A percentile compares a stretch with the other conserved stretches of the same genome.
Conservation (phyloP, 2,113 vertebrate species). For the Ailuropoda melanoleuca region DNA sequence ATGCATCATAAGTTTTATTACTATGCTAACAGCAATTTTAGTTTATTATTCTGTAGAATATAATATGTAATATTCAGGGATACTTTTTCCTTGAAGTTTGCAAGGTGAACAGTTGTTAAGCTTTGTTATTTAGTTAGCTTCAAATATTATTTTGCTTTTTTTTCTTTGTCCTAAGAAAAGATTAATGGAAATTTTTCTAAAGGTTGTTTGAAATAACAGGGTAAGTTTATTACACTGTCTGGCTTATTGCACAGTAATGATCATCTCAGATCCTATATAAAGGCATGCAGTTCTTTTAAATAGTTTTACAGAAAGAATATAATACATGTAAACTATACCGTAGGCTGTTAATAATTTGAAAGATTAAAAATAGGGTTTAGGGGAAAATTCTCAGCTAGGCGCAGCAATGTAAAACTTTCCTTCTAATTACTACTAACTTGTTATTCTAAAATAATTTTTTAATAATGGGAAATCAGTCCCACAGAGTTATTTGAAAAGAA, state of each 20-base stretch:
- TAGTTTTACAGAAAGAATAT: background rate
- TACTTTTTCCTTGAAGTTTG: conserved; percentile 14
- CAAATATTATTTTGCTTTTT: background rate
- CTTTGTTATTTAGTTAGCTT: background rate
- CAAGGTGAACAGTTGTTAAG: background rate
- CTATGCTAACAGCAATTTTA: background rate
- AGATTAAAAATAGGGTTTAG: background rate
- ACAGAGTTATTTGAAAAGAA: background rate
- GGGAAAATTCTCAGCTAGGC: background rate
- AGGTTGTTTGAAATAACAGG: conserved; percentile 1
- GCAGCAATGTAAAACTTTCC: background rate
- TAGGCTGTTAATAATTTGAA: background rate
- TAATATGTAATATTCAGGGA: background rate
- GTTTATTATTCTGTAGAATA: conserved; percentile 19
- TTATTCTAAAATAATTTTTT: background rate
- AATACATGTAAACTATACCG: background rate
- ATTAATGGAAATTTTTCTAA: conserved; percentile 14
- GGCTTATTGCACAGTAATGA: background rate
- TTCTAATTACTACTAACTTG: background rate
- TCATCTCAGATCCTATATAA: background rate
- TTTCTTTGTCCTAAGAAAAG: background rate
- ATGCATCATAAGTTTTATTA: conserved; percentile 25
- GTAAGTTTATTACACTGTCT: background rate
- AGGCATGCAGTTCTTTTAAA: background rate
- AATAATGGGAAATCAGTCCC: background rate